Evolutionary conservation across 1,140 invertebrate genomes (phyloP).

Genomic region (Luehdorfia chinensis): DNA sequence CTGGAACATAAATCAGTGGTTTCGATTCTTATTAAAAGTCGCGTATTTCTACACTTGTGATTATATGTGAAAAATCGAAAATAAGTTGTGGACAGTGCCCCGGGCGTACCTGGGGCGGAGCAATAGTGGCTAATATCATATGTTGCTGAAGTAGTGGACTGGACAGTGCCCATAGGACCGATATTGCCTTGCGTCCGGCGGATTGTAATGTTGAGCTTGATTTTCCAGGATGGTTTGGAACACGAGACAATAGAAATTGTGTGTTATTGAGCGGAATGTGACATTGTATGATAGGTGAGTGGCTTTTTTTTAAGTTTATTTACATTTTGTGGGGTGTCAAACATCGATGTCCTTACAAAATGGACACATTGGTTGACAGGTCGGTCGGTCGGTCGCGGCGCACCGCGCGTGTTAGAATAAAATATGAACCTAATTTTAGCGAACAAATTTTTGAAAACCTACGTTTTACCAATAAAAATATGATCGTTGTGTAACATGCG

Average conservation of each 20-base stretch:
- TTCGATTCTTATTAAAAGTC: conserved; percentile 58
- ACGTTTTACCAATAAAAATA: conserved; percentile 7
- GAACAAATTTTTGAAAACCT: background rate
- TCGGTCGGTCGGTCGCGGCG: conserved; percentile 42
- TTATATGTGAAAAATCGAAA: conserved; percentile 56
- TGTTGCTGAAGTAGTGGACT: conserved; percentile 71
- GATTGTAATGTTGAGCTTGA: conserved; percentile 70
- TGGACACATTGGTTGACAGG: conserved; percentile 56
- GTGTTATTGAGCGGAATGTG: conserved; percentile 76
- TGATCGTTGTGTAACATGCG: conserved; percentile 61
- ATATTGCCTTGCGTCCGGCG: conserved; percentile 69
- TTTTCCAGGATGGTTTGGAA: conserved; percentile 70
- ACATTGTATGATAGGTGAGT: conserved; percentile 75
- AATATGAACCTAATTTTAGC: background rate
- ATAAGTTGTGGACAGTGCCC: conserved; percentile 44
- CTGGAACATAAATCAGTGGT: conserved; percentile 73
- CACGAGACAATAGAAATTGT: conserved; percentile 63
- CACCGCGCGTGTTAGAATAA: conserved; percentile 16
- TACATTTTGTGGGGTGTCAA: conserved; percentile 54
- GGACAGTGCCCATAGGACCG: conserved; percentile 63
- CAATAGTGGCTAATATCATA: conserved; percentile 70
- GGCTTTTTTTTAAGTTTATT: conserved; percentile 61
- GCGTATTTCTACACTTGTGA: conserved; percentile 52
- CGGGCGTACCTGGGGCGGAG: conserved; percentile 47
- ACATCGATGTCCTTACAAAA: conserved; percentile 53